These are phyloP conservation scores for Taphrorychus bicolor DNA, from an alignment of 2,888 invertebrate species.

Conservation along the genomic window DNA sequence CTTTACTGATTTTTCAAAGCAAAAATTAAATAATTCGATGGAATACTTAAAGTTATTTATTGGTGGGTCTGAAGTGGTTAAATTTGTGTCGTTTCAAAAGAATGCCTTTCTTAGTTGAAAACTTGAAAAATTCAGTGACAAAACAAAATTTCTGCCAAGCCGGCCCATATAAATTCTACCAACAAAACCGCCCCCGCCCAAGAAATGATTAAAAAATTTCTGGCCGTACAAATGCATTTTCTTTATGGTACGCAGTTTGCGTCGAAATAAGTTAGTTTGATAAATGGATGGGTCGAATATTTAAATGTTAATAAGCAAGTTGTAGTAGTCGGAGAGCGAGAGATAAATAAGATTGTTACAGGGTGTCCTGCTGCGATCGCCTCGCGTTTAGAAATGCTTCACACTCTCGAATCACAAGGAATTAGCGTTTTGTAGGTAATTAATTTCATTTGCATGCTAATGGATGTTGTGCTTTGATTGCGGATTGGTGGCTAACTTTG, in stretches of 20 bases:
- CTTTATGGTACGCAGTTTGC: constrained; percentile 48
- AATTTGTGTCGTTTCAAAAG: no score
- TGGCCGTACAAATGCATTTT: constrained; percentile 44
- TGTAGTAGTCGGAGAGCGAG: constrained; percentile 53
- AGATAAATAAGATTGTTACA: constrained; percentile 59
- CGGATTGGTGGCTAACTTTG: constrained; percentile 11
- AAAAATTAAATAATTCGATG: no score
- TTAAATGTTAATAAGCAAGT: constrained; percentile 54
- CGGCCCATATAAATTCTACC: neutral
- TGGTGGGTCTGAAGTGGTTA: no score
- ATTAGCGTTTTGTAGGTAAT: constrained; percentile 50
- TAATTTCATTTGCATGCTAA: constrained; percentile 36
- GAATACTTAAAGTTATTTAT: no score
- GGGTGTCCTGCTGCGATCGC: constrained; percentile 55
- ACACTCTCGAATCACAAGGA: constrained; percentile 57
- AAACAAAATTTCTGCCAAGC: neutral
- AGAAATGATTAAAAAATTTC: constrained; percentile 34
- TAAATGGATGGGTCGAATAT: constrained; percentile 51
- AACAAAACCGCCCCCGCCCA: constrained; percentile 28
- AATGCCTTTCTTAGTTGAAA: no score
- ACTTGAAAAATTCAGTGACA: no score
- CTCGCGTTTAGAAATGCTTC: constrained; percentile 55
- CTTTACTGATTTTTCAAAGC: no score
- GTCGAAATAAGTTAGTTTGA: constrained; percentile 48
- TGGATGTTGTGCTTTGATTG: constrained; percentile 26